A percentile compares a stretch with the other conserved stretches of the same genome.
Conservation (phyloP, 1,140 invertebrate genomes). For the Ylistrum balloti region DNA sequence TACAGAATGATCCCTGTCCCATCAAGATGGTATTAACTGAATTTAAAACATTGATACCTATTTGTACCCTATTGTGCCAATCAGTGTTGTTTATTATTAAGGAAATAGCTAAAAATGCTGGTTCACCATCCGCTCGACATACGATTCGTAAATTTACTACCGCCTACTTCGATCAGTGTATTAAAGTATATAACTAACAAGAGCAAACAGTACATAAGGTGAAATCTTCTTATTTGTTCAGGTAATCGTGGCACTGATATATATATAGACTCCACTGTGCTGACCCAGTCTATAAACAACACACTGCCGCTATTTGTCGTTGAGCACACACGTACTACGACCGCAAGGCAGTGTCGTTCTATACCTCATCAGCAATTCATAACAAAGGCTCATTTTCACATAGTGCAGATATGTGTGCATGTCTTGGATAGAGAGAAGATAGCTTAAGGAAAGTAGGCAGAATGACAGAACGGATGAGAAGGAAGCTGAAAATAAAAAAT, state of each 20-base stretch:
- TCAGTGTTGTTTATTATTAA: background rate
- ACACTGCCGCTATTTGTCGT: background rate
- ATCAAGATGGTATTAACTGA: no score
- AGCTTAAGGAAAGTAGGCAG: background rate
- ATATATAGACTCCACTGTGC: background rate
- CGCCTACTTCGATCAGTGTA: background rate
- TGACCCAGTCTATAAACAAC: conserved; percentile 6
- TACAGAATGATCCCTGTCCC: no score
- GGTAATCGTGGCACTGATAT: background rate
- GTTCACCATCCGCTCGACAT: background rate
- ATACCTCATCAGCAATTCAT: background rate
- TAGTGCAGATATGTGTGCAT: background rate
- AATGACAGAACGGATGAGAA: conserved; percentile 6
- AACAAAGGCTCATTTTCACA: background rate
- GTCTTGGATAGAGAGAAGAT: background rate
- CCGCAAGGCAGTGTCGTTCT: background rate
- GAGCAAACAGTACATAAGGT: background rate
- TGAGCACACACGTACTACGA: background rate
- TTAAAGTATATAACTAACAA: background rate
- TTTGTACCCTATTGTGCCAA: background rate
- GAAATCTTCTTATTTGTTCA: background rate
- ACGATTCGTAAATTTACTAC: background rate
- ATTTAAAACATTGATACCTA: no score
- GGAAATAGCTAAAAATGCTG: background rate
- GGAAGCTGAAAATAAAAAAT: conserved; percentile 51